These are phyloP conservation scores for Neodon shergylaensis DNA, from an alignment of 2,113 vertebrate species.

Conservation along the genomic window DNA sequence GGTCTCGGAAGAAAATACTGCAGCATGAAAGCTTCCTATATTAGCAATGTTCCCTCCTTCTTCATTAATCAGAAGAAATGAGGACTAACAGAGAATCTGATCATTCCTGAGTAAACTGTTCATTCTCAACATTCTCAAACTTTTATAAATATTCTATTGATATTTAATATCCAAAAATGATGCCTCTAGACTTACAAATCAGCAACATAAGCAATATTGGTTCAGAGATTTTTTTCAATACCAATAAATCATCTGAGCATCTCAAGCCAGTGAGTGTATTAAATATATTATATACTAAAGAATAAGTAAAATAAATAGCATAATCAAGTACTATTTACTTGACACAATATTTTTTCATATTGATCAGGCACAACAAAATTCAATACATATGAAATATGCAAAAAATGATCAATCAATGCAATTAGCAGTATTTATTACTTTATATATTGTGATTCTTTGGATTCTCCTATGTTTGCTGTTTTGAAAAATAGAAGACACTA, in stretches of 20 bases:
- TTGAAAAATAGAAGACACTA: not conserved
- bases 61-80: not conserved
- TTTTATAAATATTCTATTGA: not conserved
- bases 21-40: not conserved
- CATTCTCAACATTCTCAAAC: not conserved
- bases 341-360: not conserved
- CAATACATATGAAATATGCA: not conserved
- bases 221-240: not conserved
- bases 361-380: not conserved
- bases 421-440: not conserved
- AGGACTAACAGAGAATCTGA: not conserved
- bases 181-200: not conserved
- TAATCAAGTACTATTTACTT: not conserved
- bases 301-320: not conserved
- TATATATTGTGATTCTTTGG: not conserved
- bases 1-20: slow-evolving; percentile 42
- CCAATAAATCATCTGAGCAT: not conserved
- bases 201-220: not conserved
- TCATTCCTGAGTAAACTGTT: not conserved
- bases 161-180: not conserved
- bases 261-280: not conserved
- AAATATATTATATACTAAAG: not conserved
- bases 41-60: not conserved
- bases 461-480: not conserved
- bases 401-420: not conserved